phyloP scores from a whole-genome alignment of 2,797 vertebrate genomes.

The Mastacembelus armatus region DNA sequence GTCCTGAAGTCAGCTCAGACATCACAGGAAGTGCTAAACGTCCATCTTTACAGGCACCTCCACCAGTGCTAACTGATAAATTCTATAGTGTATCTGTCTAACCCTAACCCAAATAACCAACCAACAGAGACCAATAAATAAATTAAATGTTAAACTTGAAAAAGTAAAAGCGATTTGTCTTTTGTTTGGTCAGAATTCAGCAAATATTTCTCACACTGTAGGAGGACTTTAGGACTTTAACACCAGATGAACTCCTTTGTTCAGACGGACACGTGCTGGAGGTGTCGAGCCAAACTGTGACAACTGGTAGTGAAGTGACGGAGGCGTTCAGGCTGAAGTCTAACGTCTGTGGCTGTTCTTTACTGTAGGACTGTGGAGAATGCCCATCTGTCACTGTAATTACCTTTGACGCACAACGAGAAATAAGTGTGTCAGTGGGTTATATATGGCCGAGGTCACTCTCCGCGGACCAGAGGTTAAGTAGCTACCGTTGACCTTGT shows the following conservation, averaged over 20 bases:
- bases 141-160: too few species aligned
- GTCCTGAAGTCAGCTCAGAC: slow-evolving; percentile 12
- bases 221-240: background rate
- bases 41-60: slow-evolving; percentile 3
- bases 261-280: slow-evolving; percentile 19
- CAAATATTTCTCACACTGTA: background rate
- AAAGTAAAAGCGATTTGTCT: background rate
- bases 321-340: slow-evolving; percentile 23
- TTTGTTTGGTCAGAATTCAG: background rate
- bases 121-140: too few species aligned
- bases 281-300: slow-evolving; percentile 12
- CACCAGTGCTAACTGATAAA: too few species aligned
- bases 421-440: slow-evolving; percentile 45
- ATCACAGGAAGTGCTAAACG: background rate
- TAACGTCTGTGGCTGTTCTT: slow-evolving; percentile 14
- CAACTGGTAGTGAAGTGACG: slow-evolving; percentile 30
- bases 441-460: slow-evolving; percentile 42
- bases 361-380: slow-evolving; percentile 26
- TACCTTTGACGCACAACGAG: slow-evolving; percentile 43
- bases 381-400: slow-evolving; percentile 44
- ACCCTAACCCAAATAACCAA: too few species aligned
- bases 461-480: slow-evolving; percentile 47
- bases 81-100: too few species aligned
- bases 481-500: slow-evolving; percentile 51
- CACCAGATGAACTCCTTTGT: background rate